Evolutionary conservation across 2,113 vertebrate species (phyloP), one percentile per base, ranked within the genome.

Genomic region (Myotis yumanensis): DNA sequence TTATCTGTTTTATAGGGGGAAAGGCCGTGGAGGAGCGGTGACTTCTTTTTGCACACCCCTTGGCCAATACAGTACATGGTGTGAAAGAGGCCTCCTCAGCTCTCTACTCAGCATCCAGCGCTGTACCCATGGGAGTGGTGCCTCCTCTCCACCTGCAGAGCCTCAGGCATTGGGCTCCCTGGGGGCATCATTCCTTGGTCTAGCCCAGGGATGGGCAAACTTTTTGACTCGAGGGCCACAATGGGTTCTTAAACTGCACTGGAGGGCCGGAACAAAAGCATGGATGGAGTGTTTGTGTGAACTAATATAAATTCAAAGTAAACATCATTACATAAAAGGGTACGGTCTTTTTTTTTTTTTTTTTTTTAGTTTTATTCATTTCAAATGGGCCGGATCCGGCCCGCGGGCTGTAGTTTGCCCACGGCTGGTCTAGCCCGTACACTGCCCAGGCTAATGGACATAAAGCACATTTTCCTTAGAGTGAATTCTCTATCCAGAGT

Each of bases 1-100:
- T 88, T 59, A 89, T 92, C 57, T 90, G 1, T 71, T 79, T 80
- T 66, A 57, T 14, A 32, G 59, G 71, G 79, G 48, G 69, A 73
- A 71, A 84, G 91, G 66, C 46, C 7, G 22, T 15, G 32, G 77
- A 46, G 25, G 51, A 57, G 35, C 32, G 32, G 51, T 23, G 11
- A 18, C 51, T 83, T 72, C n/a, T 76, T 71, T 52, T 23, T 66
- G 3, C 1, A 15, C 32, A 72, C 25, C 25, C 20, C 32, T 6
- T 16, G 28, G 73, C 17, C 48, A 68, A 18, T 2, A 2, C 11
- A 0, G 20, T 32, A 46, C 43, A 11, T 23, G 9, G 48, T 28
- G 0, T 35, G 81, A 43, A 75, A n/a, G 88, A 51, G 40, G 22
- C 76, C n/a, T 71, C 76, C n/a, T 71, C 48, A 3, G n/a, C 25